Base-by-base conservation (phyloP, 2,888 invertebrate genomes). In the Escarpia spicata region DNA sequence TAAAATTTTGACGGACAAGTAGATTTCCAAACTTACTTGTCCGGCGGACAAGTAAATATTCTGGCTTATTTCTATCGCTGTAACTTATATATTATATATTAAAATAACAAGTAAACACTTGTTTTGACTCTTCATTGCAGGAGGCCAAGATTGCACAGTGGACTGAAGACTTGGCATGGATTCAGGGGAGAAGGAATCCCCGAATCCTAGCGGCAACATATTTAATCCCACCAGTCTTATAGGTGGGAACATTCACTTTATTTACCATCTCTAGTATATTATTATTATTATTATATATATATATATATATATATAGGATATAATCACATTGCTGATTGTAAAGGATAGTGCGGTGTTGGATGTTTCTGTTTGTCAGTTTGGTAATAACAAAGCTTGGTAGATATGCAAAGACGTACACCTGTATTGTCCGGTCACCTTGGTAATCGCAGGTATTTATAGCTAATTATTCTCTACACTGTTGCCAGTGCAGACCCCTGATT, bases 181-280 rank as follows among this genome's bases (percentile, higher is more conserved):
- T 75, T 75, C 75, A 75, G 75, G 75, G 75, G 75, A 75, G 75
- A 75, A 75, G n/a, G 75, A 19, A 26, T 75, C 75, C 75, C 75
- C 75, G 75, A 75, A 75, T 75, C 75, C 75, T 75, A n/a, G 75
- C 19, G 75, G 75, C 75, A 75, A 75, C 75, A 75, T 75, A 4
- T 75, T 75, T 26, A 75, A 75, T 26, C 75, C 75, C n/a, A 26
- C 75, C 19, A 75, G 75, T n/a, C 75, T 75, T 26, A 75, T 75
- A 75, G 75, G 75, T 75, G 26, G 19, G 75, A 15, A 75, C 19
- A 75, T 26, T 26, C 6, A 12, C 12, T 52, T 26, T 6, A n/a
- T 26, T 75, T 6, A 75, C 60, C 75, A 26, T 26, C 75, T 75
- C 3, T 52, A 12, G 52, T 26, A n/a, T 75, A 75, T 12, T 52